Percentiles rank a stretch among this genome's conserved stretches.
Conservation (phyloP, 2,113 vertebrate genomes). For the Caranx ignobilis region DNA sequence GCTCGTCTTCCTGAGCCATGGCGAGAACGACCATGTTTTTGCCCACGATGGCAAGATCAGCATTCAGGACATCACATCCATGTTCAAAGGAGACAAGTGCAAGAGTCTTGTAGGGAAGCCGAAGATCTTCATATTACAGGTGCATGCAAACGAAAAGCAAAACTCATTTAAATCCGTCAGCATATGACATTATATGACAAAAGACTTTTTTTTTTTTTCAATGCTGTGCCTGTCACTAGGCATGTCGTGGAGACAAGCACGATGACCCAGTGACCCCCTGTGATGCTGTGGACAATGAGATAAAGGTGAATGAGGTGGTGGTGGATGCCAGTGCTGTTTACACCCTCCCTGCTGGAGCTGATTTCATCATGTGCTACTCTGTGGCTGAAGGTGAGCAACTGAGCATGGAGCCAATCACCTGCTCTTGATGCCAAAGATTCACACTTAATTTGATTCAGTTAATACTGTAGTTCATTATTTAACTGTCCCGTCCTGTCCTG, state of each 20-base stretch:
- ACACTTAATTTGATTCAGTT: neutral
- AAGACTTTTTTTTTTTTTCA: neutral
- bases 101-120: slow-evolving; percentile 93
- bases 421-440: neutral
- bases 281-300: slow-evolving; percentile 82
- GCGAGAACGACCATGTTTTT: slow-evolving; percentile 89
- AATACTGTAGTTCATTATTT: neutral
- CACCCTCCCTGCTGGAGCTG: slow-evolving; percentile 93
- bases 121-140: slow-evolving; percentile 98
- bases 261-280: slow-evolving; percentile 85
- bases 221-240: slow-evolving; percentile 76
- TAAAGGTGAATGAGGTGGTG: slow-evolving; percentile 78
- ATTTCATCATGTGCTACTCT: slow-evolving; percentile 99
- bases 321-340: slow-evolving; percentile 88
- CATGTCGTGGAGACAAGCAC: slow-evolving; percentile 91
- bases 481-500: neutral
- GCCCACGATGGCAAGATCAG: slow-evolving; percentile 87
- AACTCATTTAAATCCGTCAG: neutral
- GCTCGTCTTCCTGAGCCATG: slow-evolving; percentile 94
- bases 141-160: slow-evolving; percentile 53
- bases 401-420: neutral
- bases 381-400: slow-evolving; percentile 91
- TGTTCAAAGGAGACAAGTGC: slow-evolving; percentile 93
- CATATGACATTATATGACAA: neutral
- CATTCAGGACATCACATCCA: slow-evolving; percentile 85